These are phyloP conservation scores for Stigmatopora argus DNA, from an alignment of 2,113 vertebrate genomes.

Conservation along the genomic window DNA sequence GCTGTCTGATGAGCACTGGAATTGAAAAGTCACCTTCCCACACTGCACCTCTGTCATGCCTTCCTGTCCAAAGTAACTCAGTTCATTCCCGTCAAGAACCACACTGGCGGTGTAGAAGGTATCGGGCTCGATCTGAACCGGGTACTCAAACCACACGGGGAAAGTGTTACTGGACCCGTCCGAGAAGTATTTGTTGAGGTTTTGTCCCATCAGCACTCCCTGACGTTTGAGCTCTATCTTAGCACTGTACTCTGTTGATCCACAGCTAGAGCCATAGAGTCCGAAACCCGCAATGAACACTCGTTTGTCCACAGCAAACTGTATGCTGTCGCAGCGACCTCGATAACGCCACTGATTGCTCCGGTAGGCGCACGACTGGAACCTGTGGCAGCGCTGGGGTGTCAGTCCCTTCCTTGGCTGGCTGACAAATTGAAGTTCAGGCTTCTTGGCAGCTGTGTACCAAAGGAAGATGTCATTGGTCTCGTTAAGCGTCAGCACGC, in stretches of 20 bases:
- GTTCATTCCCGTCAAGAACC: constrained; percentile 89
- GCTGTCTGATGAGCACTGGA: constrained; percentile 97
- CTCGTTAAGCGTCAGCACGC: constrained; percentile 89
- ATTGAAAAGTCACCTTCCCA: constrained; percentile 95
- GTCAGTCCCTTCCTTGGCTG: constrained; percentile 84
- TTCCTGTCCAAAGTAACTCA: constrained; percentile 97
- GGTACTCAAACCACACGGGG: constrained; percentile 94
- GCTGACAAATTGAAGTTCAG: constrained; percentile 86
- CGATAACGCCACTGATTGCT: constrained; percentile 98
- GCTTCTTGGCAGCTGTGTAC: constrained; percentile 95
- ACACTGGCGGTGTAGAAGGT: constrained; percentile 97
- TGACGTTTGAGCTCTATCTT: constrained; percentile 96
- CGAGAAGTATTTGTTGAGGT: constrained; percentile 94
- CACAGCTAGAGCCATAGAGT: constrained; percentile 93
- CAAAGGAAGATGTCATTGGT: constrained; percentile 98
- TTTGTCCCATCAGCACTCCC: constrained; percentile 88
- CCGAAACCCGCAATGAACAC: constrained; percentile 95
- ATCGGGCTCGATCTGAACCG: constrained; percentile 93
- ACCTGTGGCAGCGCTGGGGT: constrained; percentile 92
- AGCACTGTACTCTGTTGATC: constrained; percentile 91
- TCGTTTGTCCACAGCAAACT: constrained; percentile 93
- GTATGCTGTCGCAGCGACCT: constrained; percentile 95
- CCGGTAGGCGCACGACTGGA: constrained; percentile 94
- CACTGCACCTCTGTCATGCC: constrained; percentile 98
- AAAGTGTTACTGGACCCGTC: constrained; percentile 97